phyloP scores from a whole-genome alignment of 2,888 invertebrate species.

The Drosophila cracens region DNA sequence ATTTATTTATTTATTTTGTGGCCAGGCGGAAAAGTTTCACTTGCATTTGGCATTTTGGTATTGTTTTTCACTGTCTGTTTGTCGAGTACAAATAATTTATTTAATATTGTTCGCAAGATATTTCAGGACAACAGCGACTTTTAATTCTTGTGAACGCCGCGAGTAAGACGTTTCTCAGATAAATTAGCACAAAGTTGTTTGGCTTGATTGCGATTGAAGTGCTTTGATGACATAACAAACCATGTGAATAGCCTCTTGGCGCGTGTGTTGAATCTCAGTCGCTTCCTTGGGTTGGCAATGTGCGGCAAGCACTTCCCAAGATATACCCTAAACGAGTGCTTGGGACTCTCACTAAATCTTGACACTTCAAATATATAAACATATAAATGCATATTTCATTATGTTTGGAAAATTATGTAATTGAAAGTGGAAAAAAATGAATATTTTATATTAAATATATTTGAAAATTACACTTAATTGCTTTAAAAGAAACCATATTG shows the following conservation, averaged over 20 bases:
- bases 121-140: conserved; percentile 36
- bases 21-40: conserved; percentile 47
- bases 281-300: not conserved
- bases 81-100: conserved; percentile 49
- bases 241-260: conserved; percentile 50
- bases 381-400: not conserved
- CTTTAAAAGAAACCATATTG: too few species aligned
- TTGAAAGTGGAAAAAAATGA: rapidly evolving
- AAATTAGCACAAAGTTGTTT: conserved; percentile 64
- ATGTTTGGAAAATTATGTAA: not conserved
- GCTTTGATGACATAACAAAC: conserved; percentile 42
- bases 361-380: not conserved
- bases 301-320: not conserved
- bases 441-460: not conserved
- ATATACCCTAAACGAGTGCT: conserved; percentile 9
- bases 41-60: conserved; percentile 55
- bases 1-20: not conserved
- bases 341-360: not conserved
- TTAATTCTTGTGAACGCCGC: conserved; percentile 41
- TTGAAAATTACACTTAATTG: not conserved
- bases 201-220: conserved; percentile 51
- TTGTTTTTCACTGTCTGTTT: conserved; percentile 46
- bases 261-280: conserved; percentile 54
- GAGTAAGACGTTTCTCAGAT: conserved; percentile 39
- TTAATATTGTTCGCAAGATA: conserved; percentile 59